Evolutionary conservation across 2,113 vertebrate species (phyloP).

Genomic region (Hemibagrus wyckioides): DNA sequence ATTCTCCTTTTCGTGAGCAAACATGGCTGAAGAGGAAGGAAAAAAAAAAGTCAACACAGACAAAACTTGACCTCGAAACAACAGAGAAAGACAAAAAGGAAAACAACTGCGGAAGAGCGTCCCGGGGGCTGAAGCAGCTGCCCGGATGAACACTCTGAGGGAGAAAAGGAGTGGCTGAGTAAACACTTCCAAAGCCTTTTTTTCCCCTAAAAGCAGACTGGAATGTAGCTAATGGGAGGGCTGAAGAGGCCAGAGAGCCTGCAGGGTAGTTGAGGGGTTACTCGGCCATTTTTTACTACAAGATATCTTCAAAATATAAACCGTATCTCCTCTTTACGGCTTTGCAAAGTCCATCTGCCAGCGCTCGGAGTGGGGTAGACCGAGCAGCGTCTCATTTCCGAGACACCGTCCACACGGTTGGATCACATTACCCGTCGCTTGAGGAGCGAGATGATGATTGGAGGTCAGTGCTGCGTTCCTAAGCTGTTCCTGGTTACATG

Average conservation of each 20-base stretch:
- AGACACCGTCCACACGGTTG: neutral
- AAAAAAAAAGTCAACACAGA: conserved; percentile 33
- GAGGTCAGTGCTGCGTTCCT: conserved; percentile 33
- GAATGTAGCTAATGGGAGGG: conserved; percentile 38
- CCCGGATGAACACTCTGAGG: conserved; percentile 36
- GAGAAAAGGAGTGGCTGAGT: conserved; percentile 49
- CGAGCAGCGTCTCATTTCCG: conserved; percentile 25
- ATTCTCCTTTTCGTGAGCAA: conserved; percentile 8
- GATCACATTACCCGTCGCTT: conserved; percentile 36
- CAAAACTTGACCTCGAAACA: conserved; percentile 46
- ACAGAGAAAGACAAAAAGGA: conserved; percentile 48
- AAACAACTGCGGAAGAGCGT: conserved; percentile 46
- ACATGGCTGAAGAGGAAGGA: neutral
- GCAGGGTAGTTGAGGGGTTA: conserved; percentile 13
- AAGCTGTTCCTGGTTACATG: conserved; percentile 21
- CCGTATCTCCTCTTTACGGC: conserved; percentile 18
- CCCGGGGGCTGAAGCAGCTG: conserved; percentile 44
- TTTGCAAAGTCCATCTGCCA: conserved; percentile 39
- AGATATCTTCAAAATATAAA: conserved; percentile 2
- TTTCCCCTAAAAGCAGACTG: conserved; percentile 27
- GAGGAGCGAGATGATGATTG: conserved; percentile 34
- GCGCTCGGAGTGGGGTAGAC: neutral
- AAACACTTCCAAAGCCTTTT: conserved; percentile 52
- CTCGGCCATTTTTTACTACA: conserved; percentile 19
- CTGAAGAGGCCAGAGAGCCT: conserved; percentile 9